A percentile compares a stretch with the other conserved stretches of the same genome.
Evolutionary conservation across 2,113 vertebrate genomes (phyloP).

Genomic region (Desmodus rotundus): DNA sequence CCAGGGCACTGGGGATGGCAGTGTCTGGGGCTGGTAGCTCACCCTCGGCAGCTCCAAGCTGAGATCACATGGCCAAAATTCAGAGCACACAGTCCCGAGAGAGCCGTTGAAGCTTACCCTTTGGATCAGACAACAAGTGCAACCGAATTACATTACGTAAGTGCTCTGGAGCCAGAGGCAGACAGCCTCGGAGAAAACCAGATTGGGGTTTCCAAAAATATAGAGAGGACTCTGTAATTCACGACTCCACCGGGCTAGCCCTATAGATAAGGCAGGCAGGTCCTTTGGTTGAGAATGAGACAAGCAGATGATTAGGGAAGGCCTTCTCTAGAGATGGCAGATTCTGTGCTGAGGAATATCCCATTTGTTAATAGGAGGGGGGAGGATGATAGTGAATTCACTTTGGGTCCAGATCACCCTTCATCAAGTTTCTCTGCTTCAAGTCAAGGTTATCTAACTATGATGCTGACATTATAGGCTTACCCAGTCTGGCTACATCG

Average conservation of each 20-base stretch:
- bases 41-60: not conserved
- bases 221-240: not conserved
- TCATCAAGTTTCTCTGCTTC: conserved; percentile 35
- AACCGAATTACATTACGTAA: not conserved
- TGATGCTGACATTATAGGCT: not conserved
- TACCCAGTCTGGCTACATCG: not conserved
- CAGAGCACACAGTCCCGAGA: not conserved
- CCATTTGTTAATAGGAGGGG: not conserved
- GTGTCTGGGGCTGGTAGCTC: not conserved
- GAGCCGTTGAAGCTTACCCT: not conserved
- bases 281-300: not conserved
- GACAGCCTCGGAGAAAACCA: not conserved
- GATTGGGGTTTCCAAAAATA: conserved; percentile 42
- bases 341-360: not conserved
- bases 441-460: not conserved
- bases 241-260: not conserved
- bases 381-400: not conserved
- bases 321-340: not conserved
- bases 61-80: conserved; percentile 36
- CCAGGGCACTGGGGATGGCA: not conserved
- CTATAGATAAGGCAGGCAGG: not conserved
- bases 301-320: not conserved
- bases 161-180: not conserved
- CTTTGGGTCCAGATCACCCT: not conserved
- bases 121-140: not conserved